phyloP scores from a whole-genome alignment of 2,888 invertebrate species.

The Scrobipalpa atriplicella region DNA sequence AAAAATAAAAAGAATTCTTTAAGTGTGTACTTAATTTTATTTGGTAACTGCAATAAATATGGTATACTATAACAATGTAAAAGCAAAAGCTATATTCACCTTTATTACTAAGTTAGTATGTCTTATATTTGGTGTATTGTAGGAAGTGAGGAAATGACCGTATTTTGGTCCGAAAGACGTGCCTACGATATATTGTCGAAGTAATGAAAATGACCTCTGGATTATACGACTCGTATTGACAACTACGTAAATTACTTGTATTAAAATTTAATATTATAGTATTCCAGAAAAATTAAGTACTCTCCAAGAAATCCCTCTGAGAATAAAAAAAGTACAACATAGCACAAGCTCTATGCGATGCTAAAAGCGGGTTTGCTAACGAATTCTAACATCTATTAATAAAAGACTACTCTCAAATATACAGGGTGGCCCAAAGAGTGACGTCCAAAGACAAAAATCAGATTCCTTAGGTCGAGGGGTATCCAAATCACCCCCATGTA shows the following conservation, averaged over 20 bases:
- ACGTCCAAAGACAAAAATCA: too few species aligned
- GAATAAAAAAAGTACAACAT: conserved; percentile 37
- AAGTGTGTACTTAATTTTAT: conserved; percentile 71
- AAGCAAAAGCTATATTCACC: conserved; percentile 47
- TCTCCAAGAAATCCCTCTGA: conserved; percentile 18
- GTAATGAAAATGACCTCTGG: background rate
- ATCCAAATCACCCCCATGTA: too few species aligned
- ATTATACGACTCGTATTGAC: background rate
- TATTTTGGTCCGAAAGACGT: conserved; percentile 28
- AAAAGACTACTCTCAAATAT: conserved; percentile 66
- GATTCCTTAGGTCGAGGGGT: too few species aligned
- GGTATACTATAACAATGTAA: conserved; percentile 36
- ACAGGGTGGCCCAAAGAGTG: too few species aligned
- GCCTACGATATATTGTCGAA: conserved; percentile 37
- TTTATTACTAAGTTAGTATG: conserved; percentile 29
- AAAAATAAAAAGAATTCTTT: conserved; percentile 55
- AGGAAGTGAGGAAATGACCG: conserved; percentile 22
- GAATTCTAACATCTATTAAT: conserved; percentile 55
- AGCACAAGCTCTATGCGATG: conserved; percentile 66
- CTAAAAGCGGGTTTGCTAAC: conserved; percentile 67
- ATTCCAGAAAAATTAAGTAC: conserved; percentile 29
- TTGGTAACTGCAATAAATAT: conserved; percentile 76
- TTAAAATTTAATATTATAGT: background rate
- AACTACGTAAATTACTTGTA: background rate
- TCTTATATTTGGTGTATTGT: conserved; percentile 28